Evolutionary conservation across 2,797 vertebrate genomes (phyloP).

Genomic region (Mormyrus proboscirostris): DNA sequence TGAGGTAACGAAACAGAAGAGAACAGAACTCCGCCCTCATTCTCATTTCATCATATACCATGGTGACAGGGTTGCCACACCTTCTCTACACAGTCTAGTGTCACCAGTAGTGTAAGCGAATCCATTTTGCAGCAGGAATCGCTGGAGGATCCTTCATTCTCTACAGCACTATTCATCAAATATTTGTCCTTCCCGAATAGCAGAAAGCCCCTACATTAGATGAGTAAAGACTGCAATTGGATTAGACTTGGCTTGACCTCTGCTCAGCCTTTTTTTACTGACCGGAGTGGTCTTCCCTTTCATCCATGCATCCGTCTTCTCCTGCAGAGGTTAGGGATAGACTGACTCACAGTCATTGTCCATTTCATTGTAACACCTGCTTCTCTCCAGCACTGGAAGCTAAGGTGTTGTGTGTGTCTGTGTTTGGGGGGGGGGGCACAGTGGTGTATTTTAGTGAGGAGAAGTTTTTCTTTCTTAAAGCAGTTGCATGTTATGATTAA

Average conservation of each 20-base stretch:
- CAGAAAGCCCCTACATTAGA: constrained; percentile 35
- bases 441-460: not conserved
- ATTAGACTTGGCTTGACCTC: constrained; percentile 38
- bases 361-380: not conserved
- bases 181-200: constrained; percentile 29
- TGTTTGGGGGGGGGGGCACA: not conserved
- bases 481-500: not conserved
- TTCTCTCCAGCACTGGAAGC: not conserved
- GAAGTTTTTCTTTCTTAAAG: not conserved
- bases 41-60: not conserved
- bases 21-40: not conserved
- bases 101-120: constrained; percentile 43
- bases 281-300: constrained; percentile 39
- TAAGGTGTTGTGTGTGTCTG: not conserved
- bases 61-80: not conserved
- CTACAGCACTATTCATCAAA: constrained; percentile 39
- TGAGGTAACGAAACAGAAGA: not conserved
- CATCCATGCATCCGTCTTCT: constrained; percentile 34
- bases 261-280: constrained; percentile 31
- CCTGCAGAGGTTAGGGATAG: constrained; percentile 8
- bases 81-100: constrained; percentile 15
- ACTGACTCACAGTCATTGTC: not conserved
- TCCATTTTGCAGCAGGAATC: constrained; percentile 41
- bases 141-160: constrained; percentile 40
- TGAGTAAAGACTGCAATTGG: constrained; percentile 35